A percentile compares a stretch with the other conserved stretches of the same genome.
Conservation (phyloP, 2,888 invertebrate genomes). For the Azorinus chamasolen region DNA sequence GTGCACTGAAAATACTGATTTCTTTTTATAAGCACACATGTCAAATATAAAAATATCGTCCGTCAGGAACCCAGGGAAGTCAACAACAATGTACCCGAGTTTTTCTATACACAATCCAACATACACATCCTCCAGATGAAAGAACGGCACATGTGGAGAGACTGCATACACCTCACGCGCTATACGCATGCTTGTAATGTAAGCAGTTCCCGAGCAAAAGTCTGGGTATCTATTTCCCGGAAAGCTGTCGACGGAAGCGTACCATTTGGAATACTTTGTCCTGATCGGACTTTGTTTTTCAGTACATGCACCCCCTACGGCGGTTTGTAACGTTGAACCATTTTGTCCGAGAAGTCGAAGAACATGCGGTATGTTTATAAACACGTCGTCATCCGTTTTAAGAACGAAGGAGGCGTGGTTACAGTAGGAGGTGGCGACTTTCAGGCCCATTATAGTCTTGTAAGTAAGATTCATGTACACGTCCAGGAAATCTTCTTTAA, state of each 20-base stretch:
- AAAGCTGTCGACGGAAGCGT: constrained; percentile 69
- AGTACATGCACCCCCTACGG: constrained; percentile 67
- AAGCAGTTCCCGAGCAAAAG: constrained; percentile 78
- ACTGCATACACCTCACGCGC: constrained; percentile 64
- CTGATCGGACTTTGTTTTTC: constrained; percentile 63
- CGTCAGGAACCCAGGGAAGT: constrained; percentile 70
- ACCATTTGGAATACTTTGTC: constrained; percentile 73
- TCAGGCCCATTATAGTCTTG: constrained; percentile 67
- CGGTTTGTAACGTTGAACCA: constrained; percentile 36
- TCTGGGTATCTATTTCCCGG: constrained; percentile 71
- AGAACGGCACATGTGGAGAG: constrained; percentile 76
- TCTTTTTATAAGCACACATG: no score
- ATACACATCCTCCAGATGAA: constrained; percentile 80
- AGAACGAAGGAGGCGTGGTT: constrained; percentile 55
- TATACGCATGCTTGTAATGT: constrained; percentile 70
- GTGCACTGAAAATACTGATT: no score
- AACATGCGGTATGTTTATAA: constrained; percentile 63
- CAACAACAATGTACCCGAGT: constrained; percentile 59
- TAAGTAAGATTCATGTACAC: constrained; percentile 62
- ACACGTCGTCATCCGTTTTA: constrained; percentile 79
- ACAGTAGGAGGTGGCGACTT: constrained; percentile 62
- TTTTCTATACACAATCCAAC: constrained; percentile 69
- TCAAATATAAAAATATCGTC: no score
- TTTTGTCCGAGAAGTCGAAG: constrained; percentile 33
- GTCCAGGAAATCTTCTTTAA: constrained; percentile 67